Conservation (phyloP, 2,797 vertebrate species). For the Tympanoctomys barrerae region DNA sequence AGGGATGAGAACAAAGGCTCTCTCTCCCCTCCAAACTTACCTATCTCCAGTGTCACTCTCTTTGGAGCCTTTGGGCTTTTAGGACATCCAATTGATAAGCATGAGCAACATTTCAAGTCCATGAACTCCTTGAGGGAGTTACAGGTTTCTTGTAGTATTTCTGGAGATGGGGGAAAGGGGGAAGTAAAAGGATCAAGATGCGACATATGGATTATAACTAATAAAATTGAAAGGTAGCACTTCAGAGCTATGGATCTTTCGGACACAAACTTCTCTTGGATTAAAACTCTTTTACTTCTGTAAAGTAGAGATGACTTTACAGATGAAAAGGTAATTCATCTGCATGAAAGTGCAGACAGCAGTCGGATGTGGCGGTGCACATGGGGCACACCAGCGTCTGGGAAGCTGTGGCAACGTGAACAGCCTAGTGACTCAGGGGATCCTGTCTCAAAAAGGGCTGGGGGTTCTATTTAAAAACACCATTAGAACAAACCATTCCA, state of each 20-base stretch:
- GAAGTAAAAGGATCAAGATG: background rate
- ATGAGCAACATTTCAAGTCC: background rate
- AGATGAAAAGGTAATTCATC: background rate
- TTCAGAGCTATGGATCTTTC: background rate
- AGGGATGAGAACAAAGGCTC: background rate
- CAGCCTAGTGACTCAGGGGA: background rate
- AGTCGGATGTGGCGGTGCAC: background rate
- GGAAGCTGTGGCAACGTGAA: background rate
- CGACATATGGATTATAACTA: background rate
- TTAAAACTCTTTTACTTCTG: background rate
- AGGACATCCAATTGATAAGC: background rate
- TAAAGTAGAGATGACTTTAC: background rate
- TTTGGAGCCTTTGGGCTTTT: background rate
- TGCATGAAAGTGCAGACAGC: background rate
- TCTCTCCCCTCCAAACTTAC: background rate
- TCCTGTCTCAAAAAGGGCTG: background rate
- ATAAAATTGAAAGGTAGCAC: background rate
- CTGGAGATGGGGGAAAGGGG: background rate
- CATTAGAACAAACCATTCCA: too few relatives aligned
- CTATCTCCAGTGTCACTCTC: background rate
- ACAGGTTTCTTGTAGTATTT: background rate
- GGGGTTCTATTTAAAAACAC: too few relatives aligned
- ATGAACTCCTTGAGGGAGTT: background rate
- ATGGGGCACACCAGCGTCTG: background rate
- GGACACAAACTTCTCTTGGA: background rate